These are phyloP conservation scores for Zosterops lateralis DNA, from an alignment of 2,113 vertebrate species.

Conservation along the genomic window DNA sequence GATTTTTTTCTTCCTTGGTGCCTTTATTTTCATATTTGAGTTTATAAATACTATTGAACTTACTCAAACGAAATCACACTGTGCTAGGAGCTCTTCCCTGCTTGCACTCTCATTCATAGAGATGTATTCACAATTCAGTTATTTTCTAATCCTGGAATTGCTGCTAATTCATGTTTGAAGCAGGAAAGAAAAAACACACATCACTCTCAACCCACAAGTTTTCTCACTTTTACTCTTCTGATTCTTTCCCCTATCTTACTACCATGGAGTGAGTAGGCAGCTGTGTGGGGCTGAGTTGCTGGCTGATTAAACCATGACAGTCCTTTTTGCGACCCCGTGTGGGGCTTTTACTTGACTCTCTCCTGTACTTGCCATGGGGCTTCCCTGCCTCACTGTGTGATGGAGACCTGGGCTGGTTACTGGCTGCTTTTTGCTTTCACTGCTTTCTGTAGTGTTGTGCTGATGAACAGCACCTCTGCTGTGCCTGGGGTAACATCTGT, in stretches of 20 bases:
- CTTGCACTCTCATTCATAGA: neutral
- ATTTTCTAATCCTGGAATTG: neutral
- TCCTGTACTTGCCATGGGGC: neutral
- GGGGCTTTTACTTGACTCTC: neutral
- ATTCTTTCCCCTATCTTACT: neutral
- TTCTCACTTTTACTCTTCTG: neutral
- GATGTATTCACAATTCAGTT: neutral
- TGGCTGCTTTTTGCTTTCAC: neutral
- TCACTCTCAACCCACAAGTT: neutral
- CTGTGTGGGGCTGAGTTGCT: neutral
- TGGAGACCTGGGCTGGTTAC: neutral
- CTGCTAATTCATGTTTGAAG: neutral
- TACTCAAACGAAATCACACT: neutral
- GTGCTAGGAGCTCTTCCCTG: neutral
- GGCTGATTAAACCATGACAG: neutral
- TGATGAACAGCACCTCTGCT: neutral
- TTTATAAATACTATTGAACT: neutral
- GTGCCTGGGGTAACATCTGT: neutral
- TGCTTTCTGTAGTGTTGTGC: neutral
- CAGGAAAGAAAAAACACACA: neutral
- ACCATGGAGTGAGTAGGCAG: neutral
- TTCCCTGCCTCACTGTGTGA: neutral
- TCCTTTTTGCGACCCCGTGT: neutral
- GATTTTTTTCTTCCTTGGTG: neutral
- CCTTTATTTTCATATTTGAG: slow-evolving; percentile 3